Evolutionary conservation across 2,888 invertebrate genomes (phyloP).

Genomic region (Lasius fuliginosus): DNA sequence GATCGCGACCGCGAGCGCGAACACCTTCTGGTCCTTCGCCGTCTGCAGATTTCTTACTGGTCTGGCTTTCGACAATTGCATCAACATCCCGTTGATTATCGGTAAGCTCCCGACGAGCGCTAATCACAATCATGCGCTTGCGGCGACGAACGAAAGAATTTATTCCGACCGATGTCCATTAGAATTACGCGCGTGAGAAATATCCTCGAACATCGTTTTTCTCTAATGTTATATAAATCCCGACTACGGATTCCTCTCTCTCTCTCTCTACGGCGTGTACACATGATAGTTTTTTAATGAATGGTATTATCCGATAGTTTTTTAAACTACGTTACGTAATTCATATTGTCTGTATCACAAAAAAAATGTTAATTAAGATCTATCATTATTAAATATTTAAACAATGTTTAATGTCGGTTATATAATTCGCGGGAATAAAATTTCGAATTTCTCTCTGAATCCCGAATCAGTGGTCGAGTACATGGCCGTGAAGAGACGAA

Average conservation of each 20-base stretch:
- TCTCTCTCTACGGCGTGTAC: not conserved
- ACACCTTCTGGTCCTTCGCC: conserved; percentile 86
- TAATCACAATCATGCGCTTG: not conserved
- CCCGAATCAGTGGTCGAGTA: conserved; percentile 86
- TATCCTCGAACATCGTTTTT: not conserved
- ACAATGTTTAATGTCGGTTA: not conserved
- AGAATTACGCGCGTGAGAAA: not conserved
- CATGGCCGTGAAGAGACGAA: conserved; percentile 87
- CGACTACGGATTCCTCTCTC: not conserved
- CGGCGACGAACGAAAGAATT: not conserved
- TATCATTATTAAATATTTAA: not conserved
- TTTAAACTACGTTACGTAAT: not conserved
- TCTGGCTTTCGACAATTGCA: conserved; percentile 87
- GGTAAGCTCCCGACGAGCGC: conserved; percentile 79
- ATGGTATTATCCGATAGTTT: not conserved
- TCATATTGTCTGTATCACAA: not conserved
- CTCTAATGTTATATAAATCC: conserved; percentile 11
- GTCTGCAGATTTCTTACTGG: conserved; percentile 87
- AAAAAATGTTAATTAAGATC: not conserved
- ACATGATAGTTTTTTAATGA: not conserved
- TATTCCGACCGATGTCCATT: not conserved
- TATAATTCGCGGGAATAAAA: not conserved
- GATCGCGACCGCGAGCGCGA: conserved; percentile 85
- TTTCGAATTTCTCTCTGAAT: not conserved
- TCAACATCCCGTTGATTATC: conserved; percentile 87